phyloP scores from a whole-genome alignment of 1,140 invertebrate genomes.

The Trachymyrmex cornetzi region DNA sequence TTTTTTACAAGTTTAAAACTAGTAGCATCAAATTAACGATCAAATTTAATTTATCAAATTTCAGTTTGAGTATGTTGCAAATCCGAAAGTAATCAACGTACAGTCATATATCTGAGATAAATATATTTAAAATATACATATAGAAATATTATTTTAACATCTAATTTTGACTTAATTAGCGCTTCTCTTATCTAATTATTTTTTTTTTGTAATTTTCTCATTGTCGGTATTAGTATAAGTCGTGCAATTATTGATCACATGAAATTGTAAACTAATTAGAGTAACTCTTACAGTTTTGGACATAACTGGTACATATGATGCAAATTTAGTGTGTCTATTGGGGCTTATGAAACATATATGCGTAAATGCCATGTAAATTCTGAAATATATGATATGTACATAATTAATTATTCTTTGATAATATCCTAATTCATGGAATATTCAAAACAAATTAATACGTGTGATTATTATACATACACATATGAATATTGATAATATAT shows the following conservation, averaged over 20 bases:
- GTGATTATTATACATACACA: neutral
- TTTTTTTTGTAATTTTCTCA: neutral
- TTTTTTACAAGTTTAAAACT: too few species aligned
- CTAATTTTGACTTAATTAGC: too few species aligned
- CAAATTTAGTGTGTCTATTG: conserved; percentile 1
- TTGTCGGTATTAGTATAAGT: neutral
- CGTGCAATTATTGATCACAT: neutral
- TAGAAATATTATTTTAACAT: too few species aligned
- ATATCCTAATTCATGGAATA: neutral
- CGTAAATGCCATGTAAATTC: neutral
- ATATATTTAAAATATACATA: too few species aligned
- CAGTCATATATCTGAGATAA: too few species aligned
- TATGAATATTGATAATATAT: conserved; percentile 4
- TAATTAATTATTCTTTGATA: neutral
- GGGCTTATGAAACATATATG: neutral
- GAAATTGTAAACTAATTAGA: conserved; percentile 28
- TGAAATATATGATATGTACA: neutral
- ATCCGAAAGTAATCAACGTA: too few species aligned
- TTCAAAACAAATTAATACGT: neutral
- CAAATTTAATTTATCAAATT: too few species aligned
- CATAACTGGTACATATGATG: neutral
- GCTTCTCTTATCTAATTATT: too few species aligned
- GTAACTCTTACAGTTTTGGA: neutral
- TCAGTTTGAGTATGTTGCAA: too few species aligned
- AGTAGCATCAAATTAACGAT: too few species aligned